A percentile compares a stretch with the other conserved stretches of the same genome.
Evolutionary conservation across 2,888 invertebrate genomes (phyloP).

Genomic region (Cheiracanthium punctorium): DNA sequence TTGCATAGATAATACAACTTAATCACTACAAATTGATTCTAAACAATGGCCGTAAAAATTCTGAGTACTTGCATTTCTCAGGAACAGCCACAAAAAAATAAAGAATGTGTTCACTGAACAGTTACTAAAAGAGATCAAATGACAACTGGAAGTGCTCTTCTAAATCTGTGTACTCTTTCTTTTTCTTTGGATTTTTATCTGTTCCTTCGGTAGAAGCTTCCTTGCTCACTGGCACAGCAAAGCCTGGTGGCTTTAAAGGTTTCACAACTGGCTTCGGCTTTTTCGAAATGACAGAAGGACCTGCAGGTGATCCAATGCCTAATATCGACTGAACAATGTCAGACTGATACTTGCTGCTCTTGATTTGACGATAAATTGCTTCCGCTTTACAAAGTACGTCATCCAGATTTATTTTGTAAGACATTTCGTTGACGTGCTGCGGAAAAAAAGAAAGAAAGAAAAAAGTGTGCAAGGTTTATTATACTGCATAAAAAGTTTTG

Average conservation of each 20-base stretch:
- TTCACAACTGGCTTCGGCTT: background rate
- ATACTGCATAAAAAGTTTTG: no score
- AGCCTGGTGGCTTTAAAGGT: background rate
- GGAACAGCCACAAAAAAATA: background rate
- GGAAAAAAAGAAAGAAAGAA: background rate
- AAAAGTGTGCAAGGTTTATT: no score
- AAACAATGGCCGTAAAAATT: background rate
- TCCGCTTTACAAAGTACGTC: constrained; percentile 90
- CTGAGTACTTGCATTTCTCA: background rate
- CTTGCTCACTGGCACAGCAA: background rate
- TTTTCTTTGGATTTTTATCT: constrained; percentile 32
- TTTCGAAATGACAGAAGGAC: no score
- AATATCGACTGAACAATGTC: constrained; percentile 63
- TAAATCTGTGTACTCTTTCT: constrained; percentile 53
- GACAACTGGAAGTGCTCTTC: constrained; percentile 38
- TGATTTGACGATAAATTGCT: constrained; percentile 91
- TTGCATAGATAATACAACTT: background rate
- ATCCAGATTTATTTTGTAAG: constrained; percentile 89
- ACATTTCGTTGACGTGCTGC: constrained; percentile 97
- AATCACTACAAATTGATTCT: background rate
- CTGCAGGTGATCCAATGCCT: constrained; percentile 35
- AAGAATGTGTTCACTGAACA: background rate
- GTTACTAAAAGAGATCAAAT: constrained; percentile 41
- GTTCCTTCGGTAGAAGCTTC: background rate
- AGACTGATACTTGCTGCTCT: constrained; percentile 72